phyloP scores from a whole-genome alignment of 2,113 vertebrate species.

The Struthidea cinerea region DNA sequence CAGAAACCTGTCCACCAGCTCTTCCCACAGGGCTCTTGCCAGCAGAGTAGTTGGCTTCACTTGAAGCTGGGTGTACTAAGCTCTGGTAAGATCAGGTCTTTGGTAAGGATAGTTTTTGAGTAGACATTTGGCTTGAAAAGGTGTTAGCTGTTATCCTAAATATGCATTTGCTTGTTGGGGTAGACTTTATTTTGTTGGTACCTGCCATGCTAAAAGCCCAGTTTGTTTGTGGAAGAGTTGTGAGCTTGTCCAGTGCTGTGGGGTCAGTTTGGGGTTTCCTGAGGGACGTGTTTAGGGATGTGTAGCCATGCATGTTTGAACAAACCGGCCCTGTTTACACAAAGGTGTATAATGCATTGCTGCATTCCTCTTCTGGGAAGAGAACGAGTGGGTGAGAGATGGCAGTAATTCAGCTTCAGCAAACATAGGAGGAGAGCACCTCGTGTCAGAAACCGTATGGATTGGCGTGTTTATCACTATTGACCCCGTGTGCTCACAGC shows the following conservation, averaged over 20 bases:
- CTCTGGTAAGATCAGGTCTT: neutral
- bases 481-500: neutral
- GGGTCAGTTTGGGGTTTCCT: neutral
- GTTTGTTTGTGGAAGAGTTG: neutral
- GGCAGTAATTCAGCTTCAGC: neutral
- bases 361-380: neutral
- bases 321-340: neutral
- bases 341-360: neutral
- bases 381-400: neutral
- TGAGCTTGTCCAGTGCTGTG: neutral
- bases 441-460: neutral
- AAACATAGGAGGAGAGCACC: neutral
- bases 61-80: neutral
- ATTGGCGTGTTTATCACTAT: neutral
- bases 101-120: neutral
- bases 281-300: fast-evolving
- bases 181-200: neutral
- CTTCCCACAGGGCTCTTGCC: neutral
- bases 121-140: neutral
- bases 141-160: neutral
- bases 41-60: neutral
- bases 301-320: neutral
- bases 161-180: neutral
- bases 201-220: fast-evolving
- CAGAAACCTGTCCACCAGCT: neutral